Conservation (phyloP, 2,888 invertebrate genomes). For the Mactromeris polynyma region DNA sequence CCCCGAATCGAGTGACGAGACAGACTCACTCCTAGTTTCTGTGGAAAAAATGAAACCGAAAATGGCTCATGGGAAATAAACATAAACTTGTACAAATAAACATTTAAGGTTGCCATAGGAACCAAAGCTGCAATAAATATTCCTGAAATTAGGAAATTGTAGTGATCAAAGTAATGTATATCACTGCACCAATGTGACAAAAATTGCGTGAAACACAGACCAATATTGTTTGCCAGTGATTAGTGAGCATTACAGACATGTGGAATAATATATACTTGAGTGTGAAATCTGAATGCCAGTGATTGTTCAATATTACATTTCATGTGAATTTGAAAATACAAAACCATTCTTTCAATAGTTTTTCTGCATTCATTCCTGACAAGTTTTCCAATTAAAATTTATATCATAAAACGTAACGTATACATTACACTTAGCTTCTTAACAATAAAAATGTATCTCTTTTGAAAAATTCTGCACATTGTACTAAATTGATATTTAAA, state of each 20-base stretch:
- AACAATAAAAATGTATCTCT: too few relatives aligned
- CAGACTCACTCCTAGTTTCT: conserved; percentile 54
- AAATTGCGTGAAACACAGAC: neutral
- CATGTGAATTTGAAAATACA: too few relatives aligned
- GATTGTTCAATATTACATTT: neutral
- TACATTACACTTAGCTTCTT: too few relatives aligned
- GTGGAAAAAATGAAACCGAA: conserved; percentile 40
- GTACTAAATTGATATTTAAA: too few relatives aligned
- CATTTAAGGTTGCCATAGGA: neutral
- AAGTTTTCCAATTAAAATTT: too few relatives aligned
- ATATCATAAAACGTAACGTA: too few relatives aligned
- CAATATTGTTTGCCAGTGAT: neutral
- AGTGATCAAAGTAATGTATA: neutral
- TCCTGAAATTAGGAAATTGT: neutral
- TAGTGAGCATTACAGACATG: neutral
- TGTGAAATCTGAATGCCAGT: neutral
- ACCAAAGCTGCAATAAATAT: neutral
- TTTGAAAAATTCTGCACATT: too few relatives aligned
- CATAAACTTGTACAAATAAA: conserved; percentile 14
- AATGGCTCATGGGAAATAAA: conserved; percentile 15
- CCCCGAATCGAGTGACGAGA: conserved; percentile 63
- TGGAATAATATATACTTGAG: neutral
- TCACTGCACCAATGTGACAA: neutral
- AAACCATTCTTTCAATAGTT: too few relatives aligned
- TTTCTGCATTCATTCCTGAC: too few relatives aligned